Evolutionary conservation across 1,140 invertebrate genomes (phyloP), one percentile per base, ranked within the genome.

Genomic region (Helicorthomorpha holstii): DNA sequence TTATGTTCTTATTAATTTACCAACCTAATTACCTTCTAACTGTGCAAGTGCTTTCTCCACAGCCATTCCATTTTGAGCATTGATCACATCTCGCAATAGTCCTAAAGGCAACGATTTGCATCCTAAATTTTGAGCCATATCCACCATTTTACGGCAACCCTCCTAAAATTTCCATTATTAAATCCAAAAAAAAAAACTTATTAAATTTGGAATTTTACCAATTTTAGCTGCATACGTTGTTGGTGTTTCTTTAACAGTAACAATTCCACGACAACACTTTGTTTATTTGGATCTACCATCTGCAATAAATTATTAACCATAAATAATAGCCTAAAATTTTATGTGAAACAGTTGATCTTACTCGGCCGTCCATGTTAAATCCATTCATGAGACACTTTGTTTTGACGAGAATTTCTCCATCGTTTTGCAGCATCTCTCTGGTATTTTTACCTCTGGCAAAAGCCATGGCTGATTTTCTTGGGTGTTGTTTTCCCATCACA

Each of bases 401-500:
- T 57, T 59, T 63, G n/a, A 60, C 58, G 48, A 65, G 61, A 16
- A 63, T 62, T 16, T 53, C 54, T 2, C 60, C 42, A 50, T 70
- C 67, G 27, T 59, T 57, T 51, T 62, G 63, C 46, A 69, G 50
- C 57, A 67, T 62, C 48, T 69, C 58, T 55, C 63, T 64, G 0
- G 65, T 67, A 7, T 59, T 58, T 41, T 61, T 57, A 23, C 61
- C 59, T 52, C 60, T 58, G 1, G 56, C 50, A 24, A 58, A 51
- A 4, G 58, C 54, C 16, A 65, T 56, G 0, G 66, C 63, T 14
- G 63, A 64, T 51, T 63, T 59, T 16, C 65, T 57, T 14, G 66
- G 58, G 23, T 67, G 61, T 60, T 77, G 73, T 51, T 69, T 68
- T 1, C 74, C 75, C 69, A 68, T 72, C 10, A 77, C 64, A 54